Conservation (phyloP, 2,113 vertebrate species). For the Vulpes ferrilata region DNA sequence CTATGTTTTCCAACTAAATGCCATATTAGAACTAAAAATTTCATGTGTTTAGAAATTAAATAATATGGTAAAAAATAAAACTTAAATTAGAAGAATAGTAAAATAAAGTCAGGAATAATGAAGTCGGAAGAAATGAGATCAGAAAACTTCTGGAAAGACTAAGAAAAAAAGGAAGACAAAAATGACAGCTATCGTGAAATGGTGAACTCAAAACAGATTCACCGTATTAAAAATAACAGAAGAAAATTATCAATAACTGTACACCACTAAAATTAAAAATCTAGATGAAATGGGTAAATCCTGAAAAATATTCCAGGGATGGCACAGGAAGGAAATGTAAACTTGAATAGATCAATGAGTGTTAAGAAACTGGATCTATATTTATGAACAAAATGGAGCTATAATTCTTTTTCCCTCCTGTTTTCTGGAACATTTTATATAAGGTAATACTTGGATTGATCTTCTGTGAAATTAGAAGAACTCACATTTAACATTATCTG, state of each 20-base stretch:
- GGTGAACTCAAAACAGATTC: neutral
- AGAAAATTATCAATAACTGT: neutral
- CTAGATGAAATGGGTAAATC: neutral
- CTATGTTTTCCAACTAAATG: neutral
- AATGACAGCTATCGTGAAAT: neutral
- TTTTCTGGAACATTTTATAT: constrained; percentile 20
- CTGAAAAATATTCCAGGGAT: neutral
- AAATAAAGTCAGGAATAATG: neutral
- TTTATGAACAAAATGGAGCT: neutral
- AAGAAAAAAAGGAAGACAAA: neutral
- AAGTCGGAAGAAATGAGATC: neutral
- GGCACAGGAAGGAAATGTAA: neutral
- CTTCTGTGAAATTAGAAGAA: neutral
- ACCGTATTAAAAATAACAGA: neutral
- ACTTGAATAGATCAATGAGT: neutral
- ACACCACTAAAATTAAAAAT: neutral
- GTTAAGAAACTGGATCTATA: neutral
- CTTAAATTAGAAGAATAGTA: neutral
- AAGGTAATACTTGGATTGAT: neutral
- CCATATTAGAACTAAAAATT: neutral
- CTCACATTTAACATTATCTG: neutral
- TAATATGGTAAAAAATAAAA: neutral
- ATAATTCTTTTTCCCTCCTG: neutral
- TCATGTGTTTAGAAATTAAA: neutral
- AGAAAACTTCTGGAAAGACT: constrained; percentile 22